Percentiles rank a stretch among this genome's conserved stretches.
Conservation (phyloP, 2,113 vertebrate genomes). For the Probosciger aterrimus region DNA sequence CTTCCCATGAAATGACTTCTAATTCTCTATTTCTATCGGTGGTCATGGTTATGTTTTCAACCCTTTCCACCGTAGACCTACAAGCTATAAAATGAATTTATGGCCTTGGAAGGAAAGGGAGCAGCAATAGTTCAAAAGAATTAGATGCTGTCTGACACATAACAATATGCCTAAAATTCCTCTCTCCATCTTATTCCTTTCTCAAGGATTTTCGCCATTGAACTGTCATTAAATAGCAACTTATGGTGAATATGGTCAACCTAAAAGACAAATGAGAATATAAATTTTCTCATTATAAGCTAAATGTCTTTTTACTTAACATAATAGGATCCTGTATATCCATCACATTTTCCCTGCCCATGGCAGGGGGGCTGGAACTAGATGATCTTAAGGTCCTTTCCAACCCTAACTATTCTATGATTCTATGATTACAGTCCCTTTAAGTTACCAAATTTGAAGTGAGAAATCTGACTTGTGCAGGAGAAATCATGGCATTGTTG, state of each 20-base stretch:
- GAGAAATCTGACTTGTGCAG: background rate
- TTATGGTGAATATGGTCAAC: background rate
- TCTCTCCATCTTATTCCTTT: background rate
- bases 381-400: no score
- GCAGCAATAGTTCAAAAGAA: background rate
- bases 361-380: no score
- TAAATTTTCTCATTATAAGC: background rate
- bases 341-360: background rate
- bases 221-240: background rate
- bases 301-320: background rate
- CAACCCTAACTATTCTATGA: no score
- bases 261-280: background rate
- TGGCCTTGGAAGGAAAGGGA: background rate
- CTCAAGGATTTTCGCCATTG: background rate
- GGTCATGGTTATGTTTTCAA: background rate
- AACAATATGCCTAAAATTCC: background rate
- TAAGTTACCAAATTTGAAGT: background rate
- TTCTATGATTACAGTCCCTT: no score
- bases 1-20: background rate
- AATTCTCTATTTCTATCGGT: background rate
- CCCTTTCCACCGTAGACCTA: background rate
- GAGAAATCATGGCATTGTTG: background rate
- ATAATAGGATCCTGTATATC: background rate
- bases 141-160: background rate
- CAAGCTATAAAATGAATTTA: background rate